Evolutionary conservation across 1,140 invertebrate genomes (phyloP), one percentile per base, ranked within the genome.

Genomic region (Octopus bimaculoides): DNA sequence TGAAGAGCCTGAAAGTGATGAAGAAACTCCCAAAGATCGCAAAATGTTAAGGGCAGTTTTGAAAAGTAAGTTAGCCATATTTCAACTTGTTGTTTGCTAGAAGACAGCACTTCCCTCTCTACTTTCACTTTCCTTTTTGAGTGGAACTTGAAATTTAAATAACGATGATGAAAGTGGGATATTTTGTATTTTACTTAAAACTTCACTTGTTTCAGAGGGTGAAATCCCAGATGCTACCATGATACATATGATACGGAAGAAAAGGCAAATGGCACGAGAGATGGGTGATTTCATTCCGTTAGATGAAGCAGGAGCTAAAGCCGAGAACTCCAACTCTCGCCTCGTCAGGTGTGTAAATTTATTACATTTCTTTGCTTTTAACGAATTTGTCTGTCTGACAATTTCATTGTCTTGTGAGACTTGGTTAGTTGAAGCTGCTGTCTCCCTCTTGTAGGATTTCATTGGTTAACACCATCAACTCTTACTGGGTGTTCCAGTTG

Each of bases 171-270:
- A 53, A 52, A 26, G 5, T 41, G 20, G 54, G 17, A 7, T 52
- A n/a, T 77, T 4, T 8, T 41, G n/a, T n/a, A 77, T n/a, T 10
- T 77, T 6, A 56, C n/a, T 81, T 4, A 53, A 74, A 52, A 54
- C 77, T 0, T 53, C 77, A 1, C n/a, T 66, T 54, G 56, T 80
- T 77, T 77, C 82, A 94, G 93, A 93, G 90, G 97, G 97, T 75
- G 93, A 94, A 84, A 98, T 99, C 86, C 97, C 97, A 26, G 96
- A 98, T 92, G 96, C 97, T 10, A 96, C 96, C 66, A 95, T 97
- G 92, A 98, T 99, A 88, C 97, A 98, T 91, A 95, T 96, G 81
- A 96, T 96, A 41, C 92, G 97, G 84, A 98, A 98, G 91, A 93
- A 95, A 82, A 92, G 97, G 84, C 96, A 98, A 91, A 93, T 95